Evolutionary conservation across 35 echinoderm and acorn worm species (phyloP).

Genomic region (Ophioderma brevispina): DNA sequence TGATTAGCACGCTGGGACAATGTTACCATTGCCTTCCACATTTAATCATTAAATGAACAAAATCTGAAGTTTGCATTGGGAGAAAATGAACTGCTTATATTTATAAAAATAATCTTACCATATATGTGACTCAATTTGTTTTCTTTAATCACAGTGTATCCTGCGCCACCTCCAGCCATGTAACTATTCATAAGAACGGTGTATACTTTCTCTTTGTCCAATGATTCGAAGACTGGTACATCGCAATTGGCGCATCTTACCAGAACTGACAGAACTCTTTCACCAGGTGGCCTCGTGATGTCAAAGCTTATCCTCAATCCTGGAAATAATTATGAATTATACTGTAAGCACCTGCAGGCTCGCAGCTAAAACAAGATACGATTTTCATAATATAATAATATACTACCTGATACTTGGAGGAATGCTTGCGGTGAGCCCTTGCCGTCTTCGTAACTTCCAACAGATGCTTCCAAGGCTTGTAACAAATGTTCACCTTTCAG

Average conservation of each 20-base stretch:
- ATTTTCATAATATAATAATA: too few relatives aligned
- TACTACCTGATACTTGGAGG: slow-evolving; percentile 68
- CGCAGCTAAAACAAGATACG: too few relatives aligned
- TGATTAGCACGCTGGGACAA: not conserved
- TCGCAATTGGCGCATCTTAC: slow-evolving; percentile 60
- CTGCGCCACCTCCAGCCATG: slow-evolving; percentile 78
- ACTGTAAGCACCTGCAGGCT: too few relatives aligned
- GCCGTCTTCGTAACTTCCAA: slow-evolving; percentile 24
- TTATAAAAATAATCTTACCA: slow-evolving; percentile 37
- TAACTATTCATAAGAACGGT: slow-evolving; percentile 73
- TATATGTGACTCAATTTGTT: slow-evolving; percentile 61
- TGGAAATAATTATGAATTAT: too few relatives aligned
- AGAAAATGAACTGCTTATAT: not conserved
- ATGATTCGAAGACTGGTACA: slow-evolving; percentile 49
- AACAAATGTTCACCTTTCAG: slow-evolving; percentile 44
- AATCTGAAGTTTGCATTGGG: not conserved
- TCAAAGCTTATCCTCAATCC: slow-evolving; percentile 65
- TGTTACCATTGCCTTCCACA: not conserved
- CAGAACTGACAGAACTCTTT: slow-evolving; percentile 44
- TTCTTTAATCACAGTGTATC: slow-evolving; percentile 55
- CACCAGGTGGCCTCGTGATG: slow-evolving; percentile 30
- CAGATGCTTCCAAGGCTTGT: slow-evolving; percentile 67
- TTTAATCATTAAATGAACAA: not conserved
- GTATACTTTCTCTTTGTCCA: slow-evolving; percentile 66
- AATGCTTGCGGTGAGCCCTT: slow-evolving; percentile 26